These are phyloP conservation scores for Ramphastos sulfuratus DNA, from an alignment of 2,113 vertebrate genomes.

Conservation along the genomic window DNA sequence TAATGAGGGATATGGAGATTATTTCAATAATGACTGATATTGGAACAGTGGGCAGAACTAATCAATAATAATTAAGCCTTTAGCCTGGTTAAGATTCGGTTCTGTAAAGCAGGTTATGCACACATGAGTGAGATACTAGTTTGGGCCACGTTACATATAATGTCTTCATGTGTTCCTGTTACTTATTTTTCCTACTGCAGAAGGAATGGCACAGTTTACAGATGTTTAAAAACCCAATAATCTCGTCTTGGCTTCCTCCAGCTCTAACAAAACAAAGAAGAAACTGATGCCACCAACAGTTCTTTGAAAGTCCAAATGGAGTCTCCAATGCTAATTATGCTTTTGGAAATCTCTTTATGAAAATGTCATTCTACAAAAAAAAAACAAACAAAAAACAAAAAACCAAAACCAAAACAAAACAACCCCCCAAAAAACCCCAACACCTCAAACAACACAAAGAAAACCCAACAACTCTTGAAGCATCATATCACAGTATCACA, in stretches of 20 bases:
- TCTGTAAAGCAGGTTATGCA: constrained; percentile 76
- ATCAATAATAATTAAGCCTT: constrained; percentile 83
- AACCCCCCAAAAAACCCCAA: too few relatives aligned
- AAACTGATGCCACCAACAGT: constrained; percentile 37
- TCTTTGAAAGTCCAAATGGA: constrained; percentile 56
- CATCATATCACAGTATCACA: too few relatives aligned
- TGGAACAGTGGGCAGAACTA: constrained; percentile 78
- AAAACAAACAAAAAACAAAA: not conserved
- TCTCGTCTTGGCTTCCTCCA: constrained; percentile 18
- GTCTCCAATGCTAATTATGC: constrained; percentile 49
- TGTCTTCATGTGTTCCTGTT: constrained; percentile 64
- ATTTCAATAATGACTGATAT: constrained; percentile 83
- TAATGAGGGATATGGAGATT: constrained; percentile 78
- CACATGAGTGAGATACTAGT: constrained; percentile 70
- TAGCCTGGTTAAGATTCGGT: constrained; percentile 75
- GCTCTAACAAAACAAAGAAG: constrained; percentile 34
- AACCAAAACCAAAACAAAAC: not conserved
- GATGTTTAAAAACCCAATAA: not conserved
- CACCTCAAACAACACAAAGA: not conserved
- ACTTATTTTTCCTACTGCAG: constrained; percentile 30
- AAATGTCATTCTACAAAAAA: constrained; percentile 50
- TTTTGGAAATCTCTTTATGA: constrained; percentile 59
- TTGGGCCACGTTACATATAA: constrained; percentile 35
- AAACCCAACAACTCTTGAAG: not conserved
- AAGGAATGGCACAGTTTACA: constrained; percentile 2